Base-by-base conservation (phyloP, 2,888 invertebrate species). In the Acleris laterana region DNA sequence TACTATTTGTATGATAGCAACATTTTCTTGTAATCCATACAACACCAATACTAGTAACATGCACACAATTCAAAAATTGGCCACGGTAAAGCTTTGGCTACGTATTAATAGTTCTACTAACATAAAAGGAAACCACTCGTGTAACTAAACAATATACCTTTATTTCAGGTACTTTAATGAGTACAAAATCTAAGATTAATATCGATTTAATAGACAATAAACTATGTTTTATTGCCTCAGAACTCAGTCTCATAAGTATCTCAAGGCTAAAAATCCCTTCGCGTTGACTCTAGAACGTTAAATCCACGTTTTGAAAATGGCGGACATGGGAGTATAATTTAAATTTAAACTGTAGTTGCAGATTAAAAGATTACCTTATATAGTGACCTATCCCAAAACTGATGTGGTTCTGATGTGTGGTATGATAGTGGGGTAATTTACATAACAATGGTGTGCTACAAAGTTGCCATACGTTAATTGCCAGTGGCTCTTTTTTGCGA, bases 201-300 rank as follows among this genome's bases (percentile, higher is more conserved):
- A 69, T 69, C 46, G 46, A 56, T 58, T 58, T 70, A 69, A 70
- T 71, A 70, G 63, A 71, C 71, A 67, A 72, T 74, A 74, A 68
- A 51, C 51, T 58, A 68, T 22, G 48, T 22, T 69, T 70, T 65
- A 68, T 68, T 53, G 48, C 38, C 58, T 49, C 28, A 49, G 52
- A 68, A 60, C 20, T 38, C 19, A 17, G 32, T 61, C 46, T 48
- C 51, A 56, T 16, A 66, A 62, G 32, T 22, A 22, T 66, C 61
- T 62, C 66, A 66, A 66, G 66, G 66, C 62, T 61, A 7, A 22
- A 55, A 60, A 56, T 32, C 61, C 66, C 56, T 66, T 66, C 62
- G 32, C 16, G 17, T 46, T 1, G 6, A 17, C 2, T 22, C 22
- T 50, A 42, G 17, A 38, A 7, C 13, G 7, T n/a, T 9, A 44